Evolutionary conservation across 2,797 vertebrate genomes (phyloP).

Genomic region (Erithacus rubecula): DNA sequence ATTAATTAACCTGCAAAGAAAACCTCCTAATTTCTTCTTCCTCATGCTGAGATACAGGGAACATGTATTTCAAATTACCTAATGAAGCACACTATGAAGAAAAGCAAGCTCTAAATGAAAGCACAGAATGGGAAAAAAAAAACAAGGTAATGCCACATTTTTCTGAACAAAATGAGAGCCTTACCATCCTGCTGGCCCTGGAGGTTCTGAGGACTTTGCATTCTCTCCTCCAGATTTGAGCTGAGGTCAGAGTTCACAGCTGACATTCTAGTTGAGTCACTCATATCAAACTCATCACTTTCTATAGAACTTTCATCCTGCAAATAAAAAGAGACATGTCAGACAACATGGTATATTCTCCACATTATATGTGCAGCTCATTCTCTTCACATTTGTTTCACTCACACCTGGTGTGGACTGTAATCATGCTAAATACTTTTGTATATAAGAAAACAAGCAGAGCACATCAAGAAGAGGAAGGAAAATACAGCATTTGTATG

Average conservation of each 20-base stretch:
- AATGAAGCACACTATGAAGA: neutral
- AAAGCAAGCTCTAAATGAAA: slow-evolving; percentile 25
- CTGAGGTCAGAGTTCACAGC: slow-evolving; percentile 85
- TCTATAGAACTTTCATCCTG: slow-evolving; percentile 86
- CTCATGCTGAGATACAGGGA: neutral
- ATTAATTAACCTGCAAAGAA: neutral
- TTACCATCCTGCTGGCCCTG: slow-evolving; percentile 84
- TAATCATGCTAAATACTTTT: neutral
- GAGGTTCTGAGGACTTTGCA: slow-evolving; percentile 83
- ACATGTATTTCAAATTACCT: slow-evolving; percentile 10
- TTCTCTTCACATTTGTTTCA: neutral
- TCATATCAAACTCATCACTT: slow-evolving; percentile 86
- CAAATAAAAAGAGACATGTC: neutral
- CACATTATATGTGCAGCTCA: neutral
- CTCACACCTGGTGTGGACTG: neutral
- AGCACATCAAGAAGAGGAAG: neutral
- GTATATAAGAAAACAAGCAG: neutral
- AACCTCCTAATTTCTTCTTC: neutral
- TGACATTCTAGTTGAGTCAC: slow-evolving; percentile 84
- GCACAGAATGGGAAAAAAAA: neutral
- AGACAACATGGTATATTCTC: neutral
- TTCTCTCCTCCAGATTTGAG: slow-evolving; percentile 85
- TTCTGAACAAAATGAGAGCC: slow-evolving; percentile 21
- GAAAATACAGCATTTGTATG: neutral
- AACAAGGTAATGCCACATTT: neutral